Base-by-base conservation (phyloP, 2,113 vertebrate genomes). In the Pimephales promelas region DNA sequence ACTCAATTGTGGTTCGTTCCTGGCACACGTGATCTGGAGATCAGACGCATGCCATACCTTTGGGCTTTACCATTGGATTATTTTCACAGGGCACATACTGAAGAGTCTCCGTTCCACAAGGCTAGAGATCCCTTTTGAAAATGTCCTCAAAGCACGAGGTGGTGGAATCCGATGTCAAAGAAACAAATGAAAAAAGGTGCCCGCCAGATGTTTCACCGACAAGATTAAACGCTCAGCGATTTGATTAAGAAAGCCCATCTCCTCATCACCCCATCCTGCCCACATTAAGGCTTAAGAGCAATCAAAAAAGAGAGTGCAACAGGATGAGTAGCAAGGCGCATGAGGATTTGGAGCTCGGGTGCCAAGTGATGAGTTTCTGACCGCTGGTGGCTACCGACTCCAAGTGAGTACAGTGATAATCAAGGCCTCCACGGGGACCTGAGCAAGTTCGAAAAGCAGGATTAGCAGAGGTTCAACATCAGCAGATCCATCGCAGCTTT, bases 131-230 rank as follows among this genome's bases (percentile, higher is more conserved):
- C 24, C 74, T 73, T 83, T 43, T 66, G 3, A 74, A 59, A 83
- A 47, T 26, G 62, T 84, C 85, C 79, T 77, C 61, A 4, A 28
- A 85, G 31, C 62, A 56, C 24, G 13, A 34, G 36, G 78, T 85
- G 79, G 66, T 87, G 80, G 79, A 79, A 82, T 86, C 57, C 76
- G 57, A 87, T 81, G 87, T 90, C 76, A 83, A 86, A 79, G 45
- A 86, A 86, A 70, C 75, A 94, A 95, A 95, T 94, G 94, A 82
- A 56, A 86, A 95, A 96, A 96, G 95, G 95, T 96, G 95, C 93
- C 93, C 93, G 94, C 94, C 96, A 97, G 96, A 95, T 97, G 95
- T 96, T 96, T 93, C 93, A 92, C 93, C 94, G 93, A 95, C 45
- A 54, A 79, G 87, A 88, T 89, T 90, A 91, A 86, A 86, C 76